These are phyloP conservation scores for Capra hircus DNA, from an alignment of 2,113 vertebrate genomes.

Conservation along the genomic window DNA sequence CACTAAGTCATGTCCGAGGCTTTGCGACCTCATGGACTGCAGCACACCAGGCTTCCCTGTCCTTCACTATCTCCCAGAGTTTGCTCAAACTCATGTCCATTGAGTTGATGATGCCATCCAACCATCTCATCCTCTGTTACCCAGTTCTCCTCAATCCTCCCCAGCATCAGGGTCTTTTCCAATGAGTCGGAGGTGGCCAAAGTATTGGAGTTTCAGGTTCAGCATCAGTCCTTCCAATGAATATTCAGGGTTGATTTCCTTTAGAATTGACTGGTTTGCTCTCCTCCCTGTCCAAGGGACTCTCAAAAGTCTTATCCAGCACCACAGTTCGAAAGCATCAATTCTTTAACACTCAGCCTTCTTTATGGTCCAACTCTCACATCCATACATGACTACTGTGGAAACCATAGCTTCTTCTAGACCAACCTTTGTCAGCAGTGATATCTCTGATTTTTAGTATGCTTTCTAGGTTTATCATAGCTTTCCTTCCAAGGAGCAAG, in stretches of 20 bases:
- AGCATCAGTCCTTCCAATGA: background rate
- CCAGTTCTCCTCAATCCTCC: background rate
- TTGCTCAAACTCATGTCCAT: background rate
- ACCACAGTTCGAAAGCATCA: rapidly evolving
- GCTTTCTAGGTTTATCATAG: background rate
- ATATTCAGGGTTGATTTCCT: background rate
- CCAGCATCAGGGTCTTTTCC: background rate
- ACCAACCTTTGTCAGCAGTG: background rate
- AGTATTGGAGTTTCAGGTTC: background rate
- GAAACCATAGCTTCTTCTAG: background rate
- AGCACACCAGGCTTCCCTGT: background rate
- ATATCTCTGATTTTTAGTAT: background rate
- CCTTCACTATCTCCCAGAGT: background rate
- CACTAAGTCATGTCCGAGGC: background rate
- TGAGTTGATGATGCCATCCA: background rate
- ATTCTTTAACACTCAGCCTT: background rate
- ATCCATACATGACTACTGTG: background rate
- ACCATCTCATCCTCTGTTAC: background rate
- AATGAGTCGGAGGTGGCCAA: background rate
- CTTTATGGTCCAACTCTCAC: background rate
- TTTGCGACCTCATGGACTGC: background rate
- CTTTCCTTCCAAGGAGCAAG: background rate
- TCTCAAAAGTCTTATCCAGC: background rate
- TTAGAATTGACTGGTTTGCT: background rate
- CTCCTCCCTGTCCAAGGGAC: background rate